Evolutionary conservation across 2,797 vertebrate species (phyloP).

Genomic region (Anguilla marmorata): DNA sequence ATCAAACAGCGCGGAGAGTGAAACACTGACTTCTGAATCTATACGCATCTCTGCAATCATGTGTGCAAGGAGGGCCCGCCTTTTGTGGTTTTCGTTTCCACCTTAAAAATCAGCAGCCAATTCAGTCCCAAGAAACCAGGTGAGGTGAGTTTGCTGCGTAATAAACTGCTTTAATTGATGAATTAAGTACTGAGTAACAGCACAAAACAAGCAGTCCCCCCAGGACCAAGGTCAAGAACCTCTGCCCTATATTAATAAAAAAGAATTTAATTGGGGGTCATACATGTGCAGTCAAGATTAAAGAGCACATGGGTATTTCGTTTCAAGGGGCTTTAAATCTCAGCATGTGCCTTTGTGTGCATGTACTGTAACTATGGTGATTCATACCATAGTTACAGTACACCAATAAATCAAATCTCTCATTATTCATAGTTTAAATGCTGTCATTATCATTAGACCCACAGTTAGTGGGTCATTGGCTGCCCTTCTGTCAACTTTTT

Average conservation of each 20-base stretch:
- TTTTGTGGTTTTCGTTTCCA: background rate
- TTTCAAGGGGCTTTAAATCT: constrained; percentile 18
- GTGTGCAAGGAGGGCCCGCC: background rate
- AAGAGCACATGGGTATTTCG: constrained; percentile 10
- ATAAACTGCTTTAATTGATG: background rate
- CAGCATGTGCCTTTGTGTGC: background rate
- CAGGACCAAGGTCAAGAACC: background rate
- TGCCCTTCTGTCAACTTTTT: constrained; percentile 23
- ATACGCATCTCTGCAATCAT: background rate
- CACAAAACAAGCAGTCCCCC: background rate
- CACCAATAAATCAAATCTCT: background rate
- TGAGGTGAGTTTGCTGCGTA: background rate
- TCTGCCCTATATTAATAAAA: constrained; percentile 24
- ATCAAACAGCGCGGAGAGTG: constrained; percentile 51
- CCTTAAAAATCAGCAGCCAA: background rate
- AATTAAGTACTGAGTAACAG: background rate
- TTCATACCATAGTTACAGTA: background rate
- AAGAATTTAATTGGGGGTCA: constrained; percentile 41
- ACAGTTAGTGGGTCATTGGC: constrained; percentile 11
- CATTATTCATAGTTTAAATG: constrained; percentile 10
- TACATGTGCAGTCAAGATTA: constrained; percentile 28
- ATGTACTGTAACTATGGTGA: background rate
- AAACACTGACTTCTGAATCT: constrained; percentile 49
- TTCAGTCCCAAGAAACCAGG: background rate
- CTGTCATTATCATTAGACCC: background rate